Evolutionary conservation across 2,888 invertebrate genomes (phyloP).

Genomic region (Arrhopalites spinosus): DNA sequence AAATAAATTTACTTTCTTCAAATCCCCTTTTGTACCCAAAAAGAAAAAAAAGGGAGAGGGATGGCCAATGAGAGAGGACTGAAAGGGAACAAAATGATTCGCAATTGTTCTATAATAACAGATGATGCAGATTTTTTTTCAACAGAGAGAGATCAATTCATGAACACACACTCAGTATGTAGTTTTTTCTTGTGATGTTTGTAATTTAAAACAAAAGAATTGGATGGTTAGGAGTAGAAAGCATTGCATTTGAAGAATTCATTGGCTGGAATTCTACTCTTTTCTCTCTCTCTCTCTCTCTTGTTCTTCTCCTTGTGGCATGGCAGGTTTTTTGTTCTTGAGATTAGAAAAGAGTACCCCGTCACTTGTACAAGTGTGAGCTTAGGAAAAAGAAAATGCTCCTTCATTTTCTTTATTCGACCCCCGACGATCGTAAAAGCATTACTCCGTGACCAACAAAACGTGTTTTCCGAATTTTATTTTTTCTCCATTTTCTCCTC

Average conservation of each 20-base stretch:
- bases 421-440: slow-evolving; percentile 83
- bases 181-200: background rate
- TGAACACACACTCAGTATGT: background rate
- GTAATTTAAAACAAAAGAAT: slow-evolving; percentile 7
- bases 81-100: no score
- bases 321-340: slow-evolving; percentile 8
- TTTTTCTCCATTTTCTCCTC: slow-evolving; percentile 37
- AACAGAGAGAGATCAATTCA: background rate
- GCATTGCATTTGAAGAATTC: slow-evolving; percentile 21
- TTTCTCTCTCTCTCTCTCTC: background rate
- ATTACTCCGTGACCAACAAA: slow-evolving; percentile 76
- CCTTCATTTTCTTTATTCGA: slow-evolving; percentile 86
- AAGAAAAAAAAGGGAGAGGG: no score
- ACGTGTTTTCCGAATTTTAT: slow-evolving; percentile 53
- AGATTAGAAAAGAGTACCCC: slow-evolving; percentile 29
- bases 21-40: no score
- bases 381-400: slow-evolving; percentile 35
- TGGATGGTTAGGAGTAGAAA: background rate
- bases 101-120: no score
- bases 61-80: no score
- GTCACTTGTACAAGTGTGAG: slow-evolving; percentile 33
- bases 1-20: no score
- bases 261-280: slow-evolving; percentile 21
- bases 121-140: no score
- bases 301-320: background rate